Percentiles rank a stretch among this genome's conserved stretches.
Evolutionary conservation across 2,888 invertebrate species (phyloP).

Genomic region (Colletes collaris): DNA sequence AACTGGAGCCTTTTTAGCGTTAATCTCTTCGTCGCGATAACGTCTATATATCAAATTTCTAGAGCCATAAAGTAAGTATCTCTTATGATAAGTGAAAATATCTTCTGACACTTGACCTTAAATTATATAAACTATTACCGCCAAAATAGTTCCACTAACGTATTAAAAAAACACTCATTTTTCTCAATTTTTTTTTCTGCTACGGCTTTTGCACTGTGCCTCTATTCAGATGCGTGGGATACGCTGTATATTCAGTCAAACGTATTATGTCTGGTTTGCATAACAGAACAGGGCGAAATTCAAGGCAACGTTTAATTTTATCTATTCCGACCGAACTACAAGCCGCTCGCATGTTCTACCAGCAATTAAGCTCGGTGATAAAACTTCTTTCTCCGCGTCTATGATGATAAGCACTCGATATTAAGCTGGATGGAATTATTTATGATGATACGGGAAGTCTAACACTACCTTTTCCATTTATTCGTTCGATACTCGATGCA

Average conservation of each 20-base stretch:
- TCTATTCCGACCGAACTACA: too few species aligned
- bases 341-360: too few species aligned
- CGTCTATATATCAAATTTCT: slow-evolving; percentile 92
- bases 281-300: too few species aligned
- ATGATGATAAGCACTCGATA: background rate
- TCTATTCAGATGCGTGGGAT: too few species aligned
- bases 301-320: too few species aligned
- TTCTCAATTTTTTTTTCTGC: too few species aligned
- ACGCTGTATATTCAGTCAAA: too few species aligned
- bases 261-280: background rate
- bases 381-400: background rate
- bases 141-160: too few species aligned
- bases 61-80: slow-evolving; percentile 86
- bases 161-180: too few species aligned
- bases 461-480: background rate
- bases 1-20: slow-evolving; percentile 98
- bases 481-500: background rate
- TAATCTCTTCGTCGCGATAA: slow-evolving; percentile 97
- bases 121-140: background rate
- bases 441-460: background rate
- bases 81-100: background rate
- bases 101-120: background rate
- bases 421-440: background rate
- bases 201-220: too few species aligned
- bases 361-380: background rate